Evolutionary conservation across 2,113 vertebrate species (phyloP), one percentile per base, ranked within the genome.

Genomic region (Elephantulus edwardii): DNA sequence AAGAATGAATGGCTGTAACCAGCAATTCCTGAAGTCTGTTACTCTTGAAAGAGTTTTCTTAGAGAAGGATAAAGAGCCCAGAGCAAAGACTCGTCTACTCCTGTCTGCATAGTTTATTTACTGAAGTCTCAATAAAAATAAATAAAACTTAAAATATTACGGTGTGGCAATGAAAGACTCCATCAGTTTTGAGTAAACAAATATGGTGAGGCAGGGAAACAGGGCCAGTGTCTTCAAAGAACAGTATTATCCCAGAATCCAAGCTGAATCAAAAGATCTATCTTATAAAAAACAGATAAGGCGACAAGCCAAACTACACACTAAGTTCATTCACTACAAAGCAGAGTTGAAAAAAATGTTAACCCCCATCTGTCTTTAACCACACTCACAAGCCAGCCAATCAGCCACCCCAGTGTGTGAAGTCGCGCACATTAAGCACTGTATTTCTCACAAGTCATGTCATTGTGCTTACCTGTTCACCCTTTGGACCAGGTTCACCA

Each of bases 401-500:
- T 20, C 12, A 38, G 66, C n/a, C 8, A 12, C 17, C n/a, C 26
- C 9, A 38, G 19, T 33, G 54, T 66, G 22, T 62, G n/a, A 79
- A 60, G 17, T 8, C 42, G 52, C 38, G 2, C 13, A 19, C 0
- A 56, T 8, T 19, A 68, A 66, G 72, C 14, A 14, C 42, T 17
- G 3, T 35, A 17, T 44, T 70, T 75, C 35, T 11, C 6, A 28
- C 8, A n/a, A 71, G 48, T 52, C 81, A 70, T 30, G 16, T 33
- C 40, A 48, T 0, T 8, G 28, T 0, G 96, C 97, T 97, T 95
- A 99, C 99, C 97, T 98, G 98, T 75, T 98, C 98, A 97, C 99
- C 99, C 94, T 99, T 99, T 50, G 98, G 98, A 93, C 99, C 99
- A 62, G 94, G 74, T 72, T 98, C 98, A 88, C 99, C 99, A 44